Evolutionary conservation across 53 echinoderm and acorn worm species (phyloP).

Genomic region (Actinopyga echinites): DNA sequence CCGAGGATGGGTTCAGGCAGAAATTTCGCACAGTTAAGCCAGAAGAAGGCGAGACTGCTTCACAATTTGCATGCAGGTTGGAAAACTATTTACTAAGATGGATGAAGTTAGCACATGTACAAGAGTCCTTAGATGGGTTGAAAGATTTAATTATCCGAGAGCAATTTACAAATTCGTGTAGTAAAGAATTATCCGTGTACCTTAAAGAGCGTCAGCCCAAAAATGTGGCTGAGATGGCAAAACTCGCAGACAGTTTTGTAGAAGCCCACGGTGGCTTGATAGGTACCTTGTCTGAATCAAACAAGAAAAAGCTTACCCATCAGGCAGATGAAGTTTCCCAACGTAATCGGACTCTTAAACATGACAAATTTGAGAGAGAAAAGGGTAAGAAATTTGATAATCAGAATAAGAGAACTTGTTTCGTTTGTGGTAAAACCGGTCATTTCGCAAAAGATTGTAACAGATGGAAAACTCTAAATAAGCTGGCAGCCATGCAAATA

Average conservation of each 20-base stretch:
- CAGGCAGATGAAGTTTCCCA: not conserved
- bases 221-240: slow-evolving; percentile 7
- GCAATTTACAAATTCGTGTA: not conserved
- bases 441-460: slow-evolving; percentile 47
- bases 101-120: slow-evolving; percentile 47
- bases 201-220: slow-evolving; percentile 32
- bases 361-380: not conserved
- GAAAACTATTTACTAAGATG: slow-evolving; percentile 50
- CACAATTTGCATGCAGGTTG: slow-evolving; percentile 48
- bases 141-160: slow-evolving; percentile 28
- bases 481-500: slow-evolving; percentile 12
- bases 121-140: slow-evolving; percentile 1
- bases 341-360: not conserved
- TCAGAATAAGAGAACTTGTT: slow-evolving; percentile 21
- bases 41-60: slow-evolving; percentile 44
- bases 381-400: not conserved
- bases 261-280: slow-evolving; percentile 2
- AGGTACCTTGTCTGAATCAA: not conserved
- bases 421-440: slow-evolving; percentile 27
- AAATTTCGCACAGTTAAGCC: slow-evolving; percentile 55
- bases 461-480: not conserved
- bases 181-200: slow-evolving; percentile 2
- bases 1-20: slow-evolving; percentile 58
- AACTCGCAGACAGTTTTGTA: slow-evolving; percentile 12
- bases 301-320: too few relatives aligned